Percentiles rank a stretch among this genome's conserved stretches.
Evolutionary conservation across 2,113 vertebrate species (phyloP).

Genomic region (Neodontobutis hainanensis): DNA sequence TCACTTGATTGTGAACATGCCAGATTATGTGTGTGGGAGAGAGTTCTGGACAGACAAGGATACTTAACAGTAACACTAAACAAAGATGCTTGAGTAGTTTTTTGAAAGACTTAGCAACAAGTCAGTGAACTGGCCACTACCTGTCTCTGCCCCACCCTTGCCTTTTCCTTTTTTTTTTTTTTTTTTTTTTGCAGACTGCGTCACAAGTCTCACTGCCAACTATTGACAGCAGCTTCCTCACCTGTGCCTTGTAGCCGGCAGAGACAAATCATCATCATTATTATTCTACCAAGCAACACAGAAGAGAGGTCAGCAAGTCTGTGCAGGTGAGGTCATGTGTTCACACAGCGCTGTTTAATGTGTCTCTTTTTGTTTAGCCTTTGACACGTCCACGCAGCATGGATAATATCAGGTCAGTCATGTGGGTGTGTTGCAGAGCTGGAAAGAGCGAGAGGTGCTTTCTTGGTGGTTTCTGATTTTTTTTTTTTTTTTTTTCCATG

Average conservation of each 20-base stretch:
- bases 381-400: slow-evolving; percentile 31
- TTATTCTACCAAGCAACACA: slow-evolving; percentile 1
- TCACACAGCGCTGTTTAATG: slow-evolving; percentile 12
- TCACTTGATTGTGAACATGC: slow-evolving; percentile 25
- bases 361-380: slow-evolving; percentile 26
- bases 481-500: slow-evolving; percentile 10
- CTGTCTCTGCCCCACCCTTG: slow-evolving; percentile 68
- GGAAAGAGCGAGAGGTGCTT: slow-evolving; percentile 17
- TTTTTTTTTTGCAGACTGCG: slow-evolving; percentile 32
- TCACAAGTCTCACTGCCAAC: slow-evolving; percentile 52
- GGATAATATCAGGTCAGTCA: slow-evolving; percentile 48
- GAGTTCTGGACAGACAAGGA: slow-evolving; percentile 12
- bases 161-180: slow-evolving; percentile 3
- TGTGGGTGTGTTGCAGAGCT: slow-evolving; percentile 43
- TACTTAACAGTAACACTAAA: slow-evolving; percentile 2
- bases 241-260: slow-evolving; percentile 36
- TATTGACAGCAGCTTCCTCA: slow-evolving; percentile 55
- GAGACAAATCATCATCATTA: not conserved
- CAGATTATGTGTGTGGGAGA: slow-evolving; percentile 23
- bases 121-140: slow-evolving; percentile 63
- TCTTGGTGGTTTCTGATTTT: slow-evolving; percentile 56
- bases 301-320: not conserved
- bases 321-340: slow-evolving; percentile 42
- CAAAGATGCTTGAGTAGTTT: slow-evolving; percentile 13
- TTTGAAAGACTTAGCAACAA: slow-evolving; percentile 47